Evolutionary conservation across 2,113 vertebrate genomes (phyloP), one percentile per base, ranked within the genome.

Genomic region (Pomatostomus ruficeps): DNA sequence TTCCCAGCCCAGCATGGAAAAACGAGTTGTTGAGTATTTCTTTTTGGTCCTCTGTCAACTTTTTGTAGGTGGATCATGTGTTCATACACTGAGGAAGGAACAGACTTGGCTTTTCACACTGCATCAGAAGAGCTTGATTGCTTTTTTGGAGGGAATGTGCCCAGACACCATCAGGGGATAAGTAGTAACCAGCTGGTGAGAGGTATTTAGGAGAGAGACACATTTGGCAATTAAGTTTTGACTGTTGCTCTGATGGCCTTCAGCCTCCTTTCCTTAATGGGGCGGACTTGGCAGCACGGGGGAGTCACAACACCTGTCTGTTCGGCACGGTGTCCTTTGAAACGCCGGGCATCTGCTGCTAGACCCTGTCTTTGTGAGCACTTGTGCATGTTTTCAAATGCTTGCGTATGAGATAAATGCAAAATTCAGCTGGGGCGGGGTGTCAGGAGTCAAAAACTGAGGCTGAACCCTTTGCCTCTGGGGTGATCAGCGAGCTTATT

Each of bases 171-270:
- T 91, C 59, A 94, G 75, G 75, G 29, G 29, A 88, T 80, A 80
- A 96, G 67, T 73, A 79, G 81, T 38, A 93, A 83, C 63, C 91
- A 94, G 91, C 93, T 96, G 94, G 88, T 88, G 85, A 94, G 71
- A 91, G 75, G 23, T 93, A 88, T 89, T 96, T 94, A 85, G 95
- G 70, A 2, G 45, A 55, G 85, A 92, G 42, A 33, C 51, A 10
- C 42, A 14, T 89, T 94, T 89, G 78, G 89, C 26, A 4, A 68
- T 96, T 48, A 88, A 83, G 74, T 61, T 94, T 85, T 85, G 87
- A 92, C 75, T 89, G 76, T 78, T 91, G 74, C 77, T 18, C 22
- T 59, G 68, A 75, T 93, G 94, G 89, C 68, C 55, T 67, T 73
- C 55, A 83, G 85, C 48, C 73, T 57, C 3, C 2, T 88, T 83